A percentile compares a stretch with the other conserved stretches of the same genome.
These are phyloP conservation scores for Acrobasis suavella DNA, from an alignment of 2,888 invertebrate species.

Conservation along the genomic window DNA sequence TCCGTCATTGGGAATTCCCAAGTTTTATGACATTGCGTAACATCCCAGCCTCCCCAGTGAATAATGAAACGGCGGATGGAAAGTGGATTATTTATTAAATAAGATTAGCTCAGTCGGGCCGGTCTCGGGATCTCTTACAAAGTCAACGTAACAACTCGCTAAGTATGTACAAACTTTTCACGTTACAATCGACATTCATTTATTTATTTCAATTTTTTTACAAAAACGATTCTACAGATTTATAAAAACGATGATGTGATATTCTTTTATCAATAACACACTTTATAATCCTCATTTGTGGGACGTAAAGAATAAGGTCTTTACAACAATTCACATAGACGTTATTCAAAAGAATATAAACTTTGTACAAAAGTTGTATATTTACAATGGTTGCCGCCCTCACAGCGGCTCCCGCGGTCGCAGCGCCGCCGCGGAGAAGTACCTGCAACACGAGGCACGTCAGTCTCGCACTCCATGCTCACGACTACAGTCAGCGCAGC, in stretches of 20 bases:
- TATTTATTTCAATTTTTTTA: neutral
- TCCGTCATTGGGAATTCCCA: neutral
- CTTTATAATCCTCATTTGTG: neutral
- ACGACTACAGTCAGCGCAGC: neutral
- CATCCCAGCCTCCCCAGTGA: neutral
- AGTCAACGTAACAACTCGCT: slow-evolving; percentile 37
- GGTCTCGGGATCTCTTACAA: slow-evolving; percentile 47
- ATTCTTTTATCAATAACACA: slow-evolving; percentile 12
- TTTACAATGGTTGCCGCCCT: slow-evolving; percentile 21
- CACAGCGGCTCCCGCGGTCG: slow-evolving; percentile 32
- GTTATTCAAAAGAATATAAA: neutral
- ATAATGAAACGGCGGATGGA: slow-evolving; percentile 41
- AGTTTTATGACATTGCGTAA: slow-evolving; percentile 10
- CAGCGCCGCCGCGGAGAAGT: slow-evolving; percentile 34
- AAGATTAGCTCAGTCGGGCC: slow-evolving; percentile 53
- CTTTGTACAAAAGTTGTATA: slow-evolving; percentile 13
- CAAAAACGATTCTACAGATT: neutral
- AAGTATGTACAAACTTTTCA: slow-evolving; percentile 45
- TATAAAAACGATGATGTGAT: slow-evolving; percentile 3
- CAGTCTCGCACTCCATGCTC: neutral
- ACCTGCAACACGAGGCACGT: slow-evolving; percentile 34
- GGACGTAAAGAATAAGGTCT: slow-evolving; percentile 2
- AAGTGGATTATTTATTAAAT: slow-evolving; percentile 59
- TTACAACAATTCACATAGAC: neutral
- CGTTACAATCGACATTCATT: neutral